Base-by-base conservation (phyloP, 2,797 vertebrate species). In the Sitta carolinensis region DNA sequence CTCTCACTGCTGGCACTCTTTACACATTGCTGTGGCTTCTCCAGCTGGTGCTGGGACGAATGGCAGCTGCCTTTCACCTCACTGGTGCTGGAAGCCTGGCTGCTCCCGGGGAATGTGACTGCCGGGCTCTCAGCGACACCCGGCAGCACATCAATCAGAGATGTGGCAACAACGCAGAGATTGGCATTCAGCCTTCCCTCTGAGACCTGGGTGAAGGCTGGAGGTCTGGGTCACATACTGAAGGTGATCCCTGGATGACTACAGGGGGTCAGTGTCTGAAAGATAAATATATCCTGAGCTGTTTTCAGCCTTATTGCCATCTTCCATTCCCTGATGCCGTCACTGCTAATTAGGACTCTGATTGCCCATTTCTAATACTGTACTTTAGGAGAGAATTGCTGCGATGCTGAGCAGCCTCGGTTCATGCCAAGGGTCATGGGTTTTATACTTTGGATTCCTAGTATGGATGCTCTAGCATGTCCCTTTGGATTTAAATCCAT, bases 1-100 rank as follows among this genome's bases (percentile, higher is more conserved):
- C 68, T 97, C 94, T 96, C 95, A 91, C 77, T 83, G 95, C 94
- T 97, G 95, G 95, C 97, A 96, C 82, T 84, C 91, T 94, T 89
- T 66, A 34, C 67, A 90, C 81, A 34, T 95, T 89, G 86, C 93
- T 81, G 90, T 93, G 95, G 92, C 92, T 96, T 97, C 86, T 96
- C 92, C 96, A 94, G 97, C 95, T 97, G 95, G 93, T 89, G 67
- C 77, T 64, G 80, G 74, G 69, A 69, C 11, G 7, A 95, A 64
- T 81, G 95, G 90, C 91, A 85, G 89, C 91, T 82, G 86, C 89
- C 88, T 92, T 87, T 94, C 91, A 89, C 90, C 89, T 89, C 20
- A 0, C 32, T 54, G 87, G 25, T 30, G 89, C 40, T 92, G 90
- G 87, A 91, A 97, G 92, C 87, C 54, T 72, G 34, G 32, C 36